Evolutionary conservation across 2,797 vertebrate species (phyloP), one percentile per base, ranked within the genome.

Genomic region (Eulemur coronatus): DNA sequence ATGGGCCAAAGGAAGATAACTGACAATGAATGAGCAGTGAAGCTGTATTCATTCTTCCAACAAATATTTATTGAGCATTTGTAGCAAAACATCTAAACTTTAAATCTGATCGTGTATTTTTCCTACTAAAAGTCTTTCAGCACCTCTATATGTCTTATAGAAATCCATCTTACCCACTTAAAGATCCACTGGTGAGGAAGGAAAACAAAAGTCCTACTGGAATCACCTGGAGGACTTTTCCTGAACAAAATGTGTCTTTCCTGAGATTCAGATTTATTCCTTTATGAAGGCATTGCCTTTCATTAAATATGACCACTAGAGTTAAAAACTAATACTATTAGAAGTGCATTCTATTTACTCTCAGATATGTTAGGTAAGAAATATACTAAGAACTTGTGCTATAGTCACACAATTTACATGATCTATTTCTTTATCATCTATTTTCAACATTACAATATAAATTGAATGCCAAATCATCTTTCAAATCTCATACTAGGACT

Each of bases 91-190:
- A 73, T 38, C 50, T 91, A 84, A 92, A 93, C 15, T 91, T 95
- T 38, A 94, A 81, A 82, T 76, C 28, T 80, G 57, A 80, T 50
- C 7, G 3, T 41, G 3, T 86, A 75, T 92, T 91, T 94, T 76
- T 94, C 91, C 38, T 55, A 73, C 61, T 59, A 75, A 61, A 95
- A 95, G 59, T 90, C 63, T 97, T 87, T 87, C 17, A 78, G 41
- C 41, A 96, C 55, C 30, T 92, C 69, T n/a, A 75, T 35, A 48
- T 57, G 80, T 76, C 59, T 79, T 81, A 0, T 79, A 26, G 24
- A 57, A 10, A 57, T 4, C 55, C 55, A 57, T 4, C 61, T 88
- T 4, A 65, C 10, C 15, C 12, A 24, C n/a, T 91, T 50, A 72
- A 82, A 85, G 41, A 15, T 46, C 57, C 63, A 69, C 26, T 18